Percentiles rank a stretch among this genome's conserved stretches.
phyloP scores from a whole-genome alignment of 1,140 invertebrate species.

The Drosophila varians region DNA sequence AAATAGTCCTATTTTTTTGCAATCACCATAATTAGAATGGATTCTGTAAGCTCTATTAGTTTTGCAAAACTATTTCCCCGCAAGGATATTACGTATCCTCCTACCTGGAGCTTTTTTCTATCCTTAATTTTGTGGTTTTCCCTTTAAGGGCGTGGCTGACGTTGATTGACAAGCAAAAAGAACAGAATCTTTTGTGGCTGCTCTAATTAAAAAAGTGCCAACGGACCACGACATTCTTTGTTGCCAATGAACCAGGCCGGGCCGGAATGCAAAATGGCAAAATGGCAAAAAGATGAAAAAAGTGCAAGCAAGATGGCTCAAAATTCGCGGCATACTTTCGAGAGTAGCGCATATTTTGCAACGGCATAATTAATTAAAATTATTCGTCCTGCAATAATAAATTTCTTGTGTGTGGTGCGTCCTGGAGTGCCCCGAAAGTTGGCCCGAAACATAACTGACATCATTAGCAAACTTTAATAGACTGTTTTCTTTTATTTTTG shows the following conservation, averaged over 20 bases:
- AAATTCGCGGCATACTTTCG: conserved; percentile 69
- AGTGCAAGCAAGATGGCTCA: conserved; percentile 32
- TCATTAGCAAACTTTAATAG: conserved; percentile 78
- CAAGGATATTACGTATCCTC: neutral
- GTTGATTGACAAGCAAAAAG: conserved; percentile 19
- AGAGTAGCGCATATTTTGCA: conserved; percentile 72
- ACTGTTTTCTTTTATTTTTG: conserved; percentile 55
- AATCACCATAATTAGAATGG: neutral
- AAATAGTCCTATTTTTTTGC: neutral
- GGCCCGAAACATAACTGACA: conserved; percentile 72
- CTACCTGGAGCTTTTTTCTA: conserved; percentile 3
- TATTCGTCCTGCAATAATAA: conserved; percentile 75
- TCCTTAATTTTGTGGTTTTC: neutral
- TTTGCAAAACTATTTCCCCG: neutral
- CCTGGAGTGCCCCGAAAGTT: conserved; percentile 63
- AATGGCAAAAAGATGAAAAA: conserved; percentile 20
- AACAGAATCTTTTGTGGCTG: conserved; percentile 67
- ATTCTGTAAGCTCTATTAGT: neutral
- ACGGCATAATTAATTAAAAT: conserved; percentile 80
- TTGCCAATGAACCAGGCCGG: conserved; percentile 51
- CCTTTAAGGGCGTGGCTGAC: conserved; percentile 1
- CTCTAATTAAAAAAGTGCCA: conserved; percentile 72
- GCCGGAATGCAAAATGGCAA: neutral
- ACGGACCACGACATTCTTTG: conserved; percentile 45
- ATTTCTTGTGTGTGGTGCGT: conserved; percentile 43